A percentile compares a stretch with the other conserved stretches of the same genome.
These are phyloP conservation scores for Ormyrus pomaceus DNA, from an alignment of 2,888 invertebrate genomes.

Conservation along the genomic window DNA sequence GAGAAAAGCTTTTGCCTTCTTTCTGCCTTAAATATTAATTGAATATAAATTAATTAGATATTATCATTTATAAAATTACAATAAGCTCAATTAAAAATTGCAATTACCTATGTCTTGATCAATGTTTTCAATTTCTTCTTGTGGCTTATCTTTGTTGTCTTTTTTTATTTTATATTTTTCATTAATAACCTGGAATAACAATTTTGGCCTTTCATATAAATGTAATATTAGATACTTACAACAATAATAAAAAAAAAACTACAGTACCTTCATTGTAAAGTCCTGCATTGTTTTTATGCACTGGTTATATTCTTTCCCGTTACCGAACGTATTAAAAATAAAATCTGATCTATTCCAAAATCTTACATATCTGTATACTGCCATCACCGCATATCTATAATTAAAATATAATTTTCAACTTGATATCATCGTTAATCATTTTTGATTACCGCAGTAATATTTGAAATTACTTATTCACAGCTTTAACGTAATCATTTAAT, in stretches of 20 bases:
- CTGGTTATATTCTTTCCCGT: slow-evolving; percentile 60
- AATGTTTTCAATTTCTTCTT: background rate
- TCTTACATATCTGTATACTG: no score
- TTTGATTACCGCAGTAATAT: background rate
- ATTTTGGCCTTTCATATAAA: no score
- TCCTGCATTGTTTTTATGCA: slow-evolving; percentile 59
- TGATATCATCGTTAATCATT: background rate
- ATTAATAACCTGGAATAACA: background rate
- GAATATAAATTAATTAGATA: background rate
- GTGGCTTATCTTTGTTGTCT: background rate
- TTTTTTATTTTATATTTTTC: background rate
- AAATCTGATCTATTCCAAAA: background rate
- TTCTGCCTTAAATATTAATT: slow-evolving; percentile 18
- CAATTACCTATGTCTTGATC: slow-evolving; percentile 3
- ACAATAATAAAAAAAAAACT: no score
- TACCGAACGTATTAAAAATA: background rate
- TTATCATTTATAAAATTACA: background rate
- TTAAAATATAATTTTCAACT: background rate
- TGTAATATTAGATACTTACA: background rate
- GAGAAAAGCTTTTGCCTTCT: slow-evolving; percentile 22
- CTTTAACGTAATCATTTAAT: slow-evolving; percentile 77
- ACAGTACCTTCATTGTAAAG: slow-evolving; percentile 57
- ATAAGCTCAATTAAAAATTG: background rate
- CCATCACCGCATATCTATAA: no score
- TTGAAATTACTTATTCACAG: slow-evolving; percentile 63